These are phyloP conservation scores for Fragum whitleyi DNA, from an alignment of 2,888 invertebrate genomes.

Conservation along the genomic window DNA sequence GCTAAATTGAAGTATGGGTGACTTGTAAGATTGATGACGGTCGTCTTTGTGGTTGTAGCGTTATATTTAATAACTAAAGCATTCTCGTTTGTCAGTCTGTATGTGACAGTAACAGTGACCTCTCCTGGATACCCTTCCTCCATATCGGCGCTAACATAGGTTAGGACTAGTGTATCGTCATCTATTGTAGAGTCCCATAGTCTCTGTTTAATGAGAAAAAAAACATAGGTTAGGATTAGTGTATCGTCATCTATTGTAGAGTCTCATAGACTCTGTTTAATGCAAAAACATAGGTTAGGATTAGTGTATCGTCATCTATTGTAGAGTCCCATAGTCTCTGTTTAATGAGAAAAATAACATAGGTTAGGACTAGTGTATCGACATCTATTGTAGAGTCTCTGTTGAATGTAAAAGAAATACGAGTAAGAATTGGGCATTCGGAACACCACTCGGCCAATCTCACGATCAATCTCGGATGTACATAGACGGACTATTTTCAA, in stretches of 20 bases:
- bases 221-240: slow-evolving; percentile 90
- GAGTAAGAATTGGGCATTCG: no score
- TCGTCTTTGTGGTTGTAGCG: slow-evolving; percentile 91
- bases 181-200: slow-evolving; percentile 89
- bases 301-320: slow-evolving; percentile 88
- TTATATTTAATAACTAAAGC: slow-evolving; percentile 91
- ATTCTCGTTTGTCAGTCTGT: slow-evolving; percentile 90
- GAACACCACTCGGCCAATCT: no score
- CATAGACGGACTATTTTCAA: no score
- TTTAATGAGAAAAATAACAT: slow-evolving; percentile 86
- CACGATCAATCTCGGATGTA: no score
- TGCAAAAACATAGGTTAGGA: slow-evolving; percentile 91
- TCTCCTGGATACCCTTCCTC: slow-evolving; percentile 96
- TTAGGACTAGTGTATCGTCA: slow-evolving; percentile 89
- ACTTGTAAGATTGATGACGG: slow-evolving; percentile 94
- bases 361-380: slow-evolving; percentile 90
- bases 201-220: slow-evolving; percentile 84
- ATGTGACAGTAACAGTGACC: slow-evolving; percentile 90
- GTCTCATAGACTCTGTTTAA: slow-evolving; percentile 89
- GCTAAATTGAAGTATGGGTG: slow-evolving; percentile 96
- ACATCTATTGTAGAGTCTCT: slow-evolving; percentile 88
- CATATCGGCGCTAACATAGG: slow-evolving; percentile 90
- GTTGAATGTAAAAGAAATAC: no score
- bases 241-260: slow-evolving; percentile 87
- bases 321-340: slow-evolving; percentile 90